These are phyloP conservation scores for Rhingia campestris DNA, from an alignment of 2,888 invertebrate genomes.

Conservation along the genomic window DNA sequence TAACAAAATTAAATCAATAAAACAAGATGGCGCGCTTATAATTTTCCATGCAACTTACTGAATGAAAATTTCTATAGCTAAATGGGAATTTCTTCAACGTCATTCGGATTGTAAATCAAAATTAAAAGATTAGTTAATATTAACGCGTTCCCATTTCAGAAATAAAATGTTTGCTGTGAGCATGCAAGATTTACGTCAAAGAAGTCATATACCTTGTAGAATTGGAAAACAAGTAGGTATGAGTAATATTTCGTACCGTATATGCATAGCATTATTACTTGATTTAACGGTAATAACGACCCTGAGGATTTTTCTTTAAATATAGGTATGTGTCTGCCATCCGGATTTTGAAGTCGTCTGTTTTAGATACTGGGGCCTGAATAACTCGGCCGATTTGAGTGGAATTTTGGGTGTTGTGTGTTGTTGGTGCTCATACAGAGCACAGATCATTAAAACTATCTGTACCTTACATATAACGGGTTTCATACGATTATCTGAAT, in stretches of 20 bases:
- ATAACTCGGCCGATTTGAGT: too few relatives aligned
- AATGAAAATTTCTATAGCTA: background rate
- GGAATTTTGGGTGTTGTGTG: too few relatives aligned
- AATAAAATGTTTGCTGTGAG: background rate
- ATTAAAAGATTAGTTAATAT: slow-evolving; percentile 14
- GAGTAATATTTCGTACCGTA: background rate
- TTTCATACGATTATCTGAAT: too few relatives aligned
- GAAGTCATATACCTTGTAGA: background rate
- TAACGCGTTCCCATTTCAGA: background rate
- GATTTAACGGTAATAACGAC: too few relatives aligned
- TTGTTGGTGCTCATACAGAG: too few relatives aligned
- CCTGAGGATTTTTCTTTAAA: too few relatives aligned
- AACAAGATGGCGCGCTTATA: background rate
- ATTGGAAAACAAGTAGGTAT: slow-evolving; percentile 3
- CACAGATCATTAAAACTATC: too few relatives aligned
- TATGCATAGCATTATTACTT: background rate
- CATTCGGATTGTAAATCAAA: background rate
- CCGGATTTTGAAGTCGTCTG: too few relatives aligned
- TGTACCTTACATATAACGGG: too few relatives aligned
- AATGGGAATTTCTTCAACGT: slow-evolving; percentile 19
- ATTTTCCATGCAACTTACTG: slow-evolving; percentile 14
- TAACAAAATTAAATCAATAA: too few relatives aligned
- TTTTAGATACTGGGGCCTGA: too few relatives aligned
- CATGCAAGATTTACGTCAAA: slow-evolving; percentile 33
- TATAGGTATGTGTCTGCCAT: too few relatives aligned